Conservation (phyloP, 1,140 invertebrate genomes). For the Bombus difficillimus region DNA sequence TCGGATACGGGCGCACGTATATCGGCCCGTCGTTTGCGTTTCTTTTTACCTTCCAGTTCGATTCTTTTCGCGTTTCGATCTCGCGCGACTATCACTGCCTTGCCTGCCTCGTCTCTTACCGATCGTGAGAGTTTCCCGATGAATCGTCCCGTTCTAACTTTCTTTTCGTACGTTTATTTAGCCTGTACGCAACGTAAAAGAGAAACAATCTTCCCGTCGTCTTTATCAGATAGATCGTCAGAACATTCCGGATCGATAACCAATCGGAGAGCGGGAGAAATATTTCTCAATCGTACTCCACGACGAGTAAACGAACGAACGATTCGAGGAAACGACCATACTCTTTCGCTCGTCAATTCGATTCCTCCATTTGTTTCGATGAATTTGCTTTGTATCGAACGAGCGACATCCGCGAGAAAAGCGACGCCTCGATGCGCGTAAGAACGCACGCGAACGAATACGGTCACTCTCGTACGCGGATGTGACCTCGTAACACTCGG, state of each 20-base stretch:
- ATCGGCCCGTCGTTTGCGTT: background rate
- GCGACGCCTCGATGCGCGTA: background rate
- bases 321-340: no score
- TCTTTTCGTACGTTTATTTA: background rate
- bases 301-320: background rate
- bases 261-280: background rate
- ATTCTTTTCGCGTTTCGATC: background rate
- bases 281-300: background rate
- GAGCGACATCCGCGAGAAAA: background rate
- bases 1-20: background rate
- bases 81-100: background rate
- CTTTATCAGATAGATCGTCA: background rate
- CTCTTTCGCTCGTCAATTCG: background rate
- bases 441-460: background rate
- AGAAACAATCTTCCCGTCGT: background rate
- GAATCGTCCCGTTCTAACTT: background rate
- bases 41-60: background rate
- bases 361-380: background rate
- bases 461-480: conserved; percentile 42
- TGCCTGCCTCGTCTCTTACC: background rate
- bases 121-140: background rate
- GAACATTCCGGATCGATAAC: background rate
- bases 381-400: background rate
- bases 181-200: background rate
- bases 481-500: conserved; percentile 54